Evolutionary conservation across 2,888 invertebrate species (phyloP), one percentile per base, ranked within the genome.

Genomic region (Sylvicola cinctus): DNA sequence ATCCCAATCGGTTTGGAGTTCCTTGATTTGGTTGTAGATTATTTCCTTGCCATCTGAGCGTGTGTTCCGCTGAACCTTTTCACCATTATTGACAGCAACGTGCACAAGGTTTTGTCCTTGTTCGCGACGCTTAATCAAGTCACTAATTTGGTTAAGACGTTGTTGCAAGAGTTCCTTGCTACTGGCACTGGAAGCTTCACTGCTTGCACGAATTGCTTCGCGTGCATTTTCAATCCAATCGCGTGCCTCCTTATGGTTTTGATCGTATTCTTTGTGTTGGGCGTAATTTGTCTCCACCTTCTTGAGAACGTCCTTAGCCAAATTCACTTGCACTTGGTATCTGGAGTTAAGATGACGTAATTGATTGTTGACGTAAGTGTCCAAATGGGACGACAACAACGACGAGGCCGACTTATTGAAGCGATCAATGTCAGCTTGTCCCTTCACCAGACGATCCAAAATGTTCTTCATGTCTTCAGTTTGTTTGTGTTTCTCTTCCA

Each of bases 1-100:
- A 49, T 90, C 87, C 90, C 91, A 91, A 46, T 91, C 88, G 38
- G 69, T 76, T 59, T 90, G 87, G 20, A 93, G 65, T 48, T 87
- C 85, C 52, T 83, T 87, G 42, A 91, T 64, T 56, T 88, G 81
- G 16, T 70, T 70, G 44, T 83, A 84, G 34, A 93, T 85, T 33
- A 69, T 70, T 48, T 91, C 90, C 35, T 78, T 70, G 1, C 91
- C 91, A 48, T 87, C 87, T 2, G 87, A 85, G 38, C 83, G 66
- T 0, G 88, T 88, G 41, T 81, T 85, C 34, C 87, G 64, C 16
- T 84, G 61, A 1, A 85, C 84, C 54, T 88, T 90, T 49, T 90
- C 90, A 7, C 88, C 88, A 47, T 77, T 80, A 47, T 84, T 87
- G 0, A 88, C 75, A 1, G 88, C 83, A 1, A 78, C 67, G 44